Conservation (phyloP, 2,888 invertebrate species). For the Caenorhabditis sp. region DNA sequence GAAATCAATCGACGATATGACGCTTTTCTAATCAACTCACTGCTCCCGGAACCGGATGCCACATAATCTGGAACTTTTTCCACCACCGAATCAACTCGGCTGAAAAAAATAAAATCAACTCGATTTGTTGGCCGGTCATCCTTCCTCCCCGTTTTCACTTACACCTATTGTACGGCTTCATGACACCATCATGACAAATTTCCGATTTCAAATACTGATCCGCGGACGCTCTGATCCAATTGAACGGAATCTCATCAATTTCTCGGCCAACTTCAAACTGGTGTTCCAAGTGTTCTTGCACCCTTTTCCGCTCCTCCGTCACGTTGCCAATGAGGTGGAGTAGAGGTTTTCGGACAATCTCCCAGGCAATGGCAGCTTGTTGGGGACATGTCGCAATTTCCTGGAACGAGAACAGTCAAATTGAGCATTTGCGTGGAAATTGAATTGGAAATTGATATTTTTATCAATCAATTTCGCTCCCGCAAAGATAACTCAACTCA, state of each 20-base stretch:
- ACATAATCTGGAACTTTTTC: conserved; percentile 9
- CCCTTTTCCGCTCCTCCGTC: not conserved
- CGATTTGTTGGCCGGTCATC: too few species aligned
- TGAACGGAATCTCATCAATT: not conserved
- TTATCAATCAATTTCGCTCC: too few species aligned
- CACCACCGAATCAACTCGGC: conserved; percentile 3
- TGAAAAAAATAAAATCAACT: not conserved
- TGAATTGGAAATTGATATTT: too few species aligned
- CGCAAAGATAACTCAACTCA: too few species aligned
- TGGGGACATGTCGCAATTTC: not conserved
- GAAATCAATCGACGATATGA: not conserved
- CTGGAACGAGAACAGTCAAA: not conserved
- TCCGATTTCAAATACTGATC: not conserved
- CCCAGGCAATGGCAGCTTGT: not conserved
- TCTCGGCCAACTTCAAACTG: not conserved
- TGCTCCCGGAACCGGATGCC: not conserved
- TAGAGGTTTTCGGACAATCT: not conserved
- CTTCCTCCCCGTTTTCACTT: too few species aligned
- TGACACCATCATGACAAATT: not conserved
- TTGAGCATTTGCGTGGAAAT: too few species aligned
- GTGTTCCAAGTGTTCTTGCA: not conserved
- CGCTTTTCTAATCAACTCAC: not conserved
- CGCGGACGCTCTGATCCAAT: not conserved
- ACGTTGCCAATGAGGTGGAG: not conserved
- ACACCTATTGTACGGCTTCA: not conserved